Base-by-base conservation (phyloP, 1,140 invertebrate species). In the Gryon sp. region DNA sequence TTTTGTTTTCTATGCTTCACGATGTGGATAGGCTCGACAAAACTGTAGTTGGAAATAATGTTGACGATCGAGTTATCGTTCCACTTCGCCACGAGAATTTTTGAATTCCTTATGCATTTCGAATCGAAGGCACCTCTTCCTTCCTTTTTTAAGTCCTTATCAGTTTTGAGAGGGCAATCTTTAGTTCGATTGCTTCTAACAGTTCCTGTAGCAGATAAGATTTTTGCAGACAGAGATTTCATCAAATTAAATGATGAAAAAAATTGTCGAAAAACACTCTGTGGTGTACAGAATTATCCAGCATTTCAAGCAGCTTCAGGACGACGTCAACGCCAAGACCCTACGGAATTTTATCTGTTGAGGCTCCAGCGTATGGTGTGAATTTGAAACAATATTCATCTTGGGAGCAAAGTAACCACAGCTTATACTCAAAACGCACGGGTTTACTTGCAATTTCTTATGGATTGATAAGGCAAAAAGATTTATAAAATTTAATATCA, bases 221-320 rank as follows among this genome's bases (percentile, higher is more conserved):
- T 57, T 15, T 48, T 48, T 2, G 57, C 52, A 28, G 65, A 40
- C 20, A 57, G 50, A 48, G 5, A n/a, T 57, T 57, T 11, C 1
- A 68, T 2, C 24, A 68, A 12, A 11, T 41, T 57, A 12, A 40
- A 57, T 8, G 43, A 57, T 0, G 52, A 68, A 24, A 68, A 46
- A 57, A 68, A 4, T 57, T 48, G 5, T 68, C 50, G 12, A 57
- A 55, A n/a, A 59, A 68, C 16, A 68, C 24, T 7, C 63, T 36
- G 6, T 68, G 53, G 9, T 48, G 22, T 6, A 22, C 6, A 41
- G 43, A 11, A 16, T 69, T 59, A 8, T 18, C 12, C 0, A 68
- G 20, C 8, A 57, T 32, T 36, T 68, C 30, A 2, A 59, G 15
- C 14, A 69, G 22, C 2, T 14, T 6, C 24, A 59, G 7, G 26